Evolutionary conservation across 2,797 vertebrate species (phyloP).

Genomic region (Sternarchorhynchus goeldii): DNA sequence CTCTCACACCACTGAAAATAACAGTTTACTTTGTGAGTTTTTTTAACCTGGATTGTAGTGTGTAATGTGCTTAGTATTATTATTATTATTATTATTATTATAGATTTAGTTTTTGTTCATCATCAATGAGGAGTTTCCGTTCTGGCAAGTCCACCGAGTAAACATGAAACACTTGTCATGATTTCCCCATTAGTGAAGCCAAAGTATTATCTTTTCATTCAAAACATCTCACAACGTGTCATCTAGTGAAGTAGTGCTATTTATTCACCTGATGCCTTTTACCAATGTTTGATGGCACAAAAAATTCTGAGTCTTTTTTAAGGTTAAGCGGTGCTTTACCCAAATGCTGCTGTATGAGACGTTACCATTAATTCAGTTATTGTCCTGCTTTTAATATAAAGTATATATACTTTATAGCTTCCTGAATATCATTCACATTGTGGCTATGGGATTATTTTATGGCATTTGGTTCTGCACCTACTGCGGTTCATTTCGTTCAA

Average conservation of each 20-base stretch:
- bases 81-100: constrained; percentile 33
- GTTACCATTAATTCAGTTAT: not conserved
- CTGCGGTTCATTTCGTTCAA: no score
- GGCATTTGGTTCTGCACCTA: no score
- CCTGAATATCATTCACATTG: no score
- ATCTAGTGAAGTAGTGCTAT: constrained; percentile 15
- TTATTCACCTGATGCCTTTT: constrained; percentile 20
- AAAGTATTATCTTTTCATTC: constrained; percentile 25
- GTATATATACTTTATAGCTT: no score
- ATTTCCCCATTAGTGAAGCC: constrained; percentile 73
- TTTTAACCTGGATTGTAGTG: constrained; percentile 17
- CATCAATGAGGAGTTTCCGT: constrained; percentile 35
- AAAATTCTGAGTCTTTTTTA: not conserved
- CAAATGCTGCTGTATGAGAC: not conserved
- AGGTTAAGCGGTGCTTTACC: not conserved
- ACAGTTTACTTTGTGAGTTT: constrained; percentile 9
- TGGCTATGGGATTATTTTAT: no score
- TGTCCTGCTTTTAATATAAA: constrained; percentile 10
- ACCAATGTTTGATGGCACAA: not conserved
- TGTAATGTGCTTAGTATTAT: constrained; percentile 25
- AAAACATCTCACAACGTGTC: constrained; percentile 21
- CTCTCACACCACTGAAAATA: constrained; percentile 23
- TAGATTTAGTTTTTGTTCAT: constrained; percentile 38
- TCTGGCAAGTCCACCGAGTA: constrained; percentile 64
- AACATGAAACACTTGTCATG: constrained; percentile 66